Evolutionary conservation across 1,140 invertebrate species (phyloP), one percentile per base, ranked within the genome.

Genomic region (Choristoneura fumiferana): DNA sequence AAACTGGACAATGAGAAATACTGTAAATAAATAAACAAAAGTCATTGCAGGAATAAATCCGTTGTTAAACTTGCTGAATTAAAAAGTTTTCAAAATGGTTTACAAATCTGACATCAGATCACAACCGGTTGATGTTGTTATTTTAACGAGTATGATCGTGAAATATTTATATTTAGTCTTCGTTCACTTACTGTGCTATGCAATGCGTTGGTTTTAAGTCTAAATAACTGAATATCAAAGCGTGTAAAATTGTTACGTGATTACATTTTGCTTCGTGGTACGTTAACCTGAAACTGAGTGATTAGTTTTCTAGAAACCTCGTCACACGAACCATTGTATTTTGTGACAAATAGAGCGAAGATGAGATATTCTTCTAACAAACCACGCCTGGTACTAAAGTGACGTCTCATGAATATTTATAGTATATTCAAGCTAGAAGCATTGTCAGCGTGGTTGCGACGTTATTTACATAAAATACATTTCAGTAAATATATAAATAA

Each of bases 351-450:
- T 49, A 29, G 18, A 49, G 43, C 43, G 18, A 29, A 49, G n/a
- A 49, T 49, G 43, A 29, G 43, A 18, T 6, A 49, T 49, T 49
- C 43, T 49, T 49, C 43, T 49, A 49, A 49, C 43, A 49, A 49
- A 49, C 22, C 43, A 33, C 12, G 43, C 18, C 10, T 17, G 43
- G 43, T 22, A 49, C 43, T 45, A 45, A 45, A 49, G 43, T 29
- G 18, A 29, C 43, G 43, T 22, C 43, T 49, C 43, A 49, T 49
- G 43, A 49, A 49, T 49, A 49, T 49, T 49, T 33, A 49, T 33
- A 18, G 6, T 43, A 49, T 49, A 49, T 29, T 49, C 18, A 49
- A 29, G 18, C 43, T 12, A 29, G 43, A 15, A 14, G 22, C 43
- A 49, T 49, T 33, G 40, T 45, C 40, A 45, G 43, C 18, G 43